Evolutionary conservation across 2,888 invertebrate species (phyloP), one percentile per base, ranked within the genome.

Genomic region (Synanthedon myopaeformis): DNA sequence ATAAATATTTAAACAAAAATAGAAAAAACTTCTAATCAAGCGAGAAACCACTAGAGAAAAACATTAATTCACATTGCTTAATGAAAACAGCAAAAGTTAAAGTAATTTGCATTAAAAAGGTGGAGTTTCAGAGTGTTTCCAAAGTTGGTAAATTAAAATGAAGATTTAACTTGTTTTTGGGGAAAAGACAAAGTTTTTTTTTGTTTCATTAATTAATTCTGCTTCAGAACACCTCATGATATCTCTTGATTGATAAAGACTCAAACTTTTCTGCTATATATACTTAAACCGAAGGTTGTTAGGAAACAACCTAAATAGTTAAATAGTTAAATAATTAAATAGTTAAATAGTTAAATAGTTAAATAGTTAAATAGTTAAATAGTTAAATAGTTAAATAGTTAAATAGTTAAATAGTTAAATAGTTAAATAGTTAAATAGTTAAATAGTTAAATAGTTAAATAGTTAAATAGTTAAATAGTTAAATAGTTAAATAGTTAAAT

Each of bases 121-220:
- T 69, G 63, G 65, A 67, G 68, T 68, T 63, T 63, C 60, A 59
- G 42, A 42, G 23, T 42, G 42, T 52, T 42, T 17, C 13, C 55
- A 62, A 76, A 76, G 72, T 78, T 76, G 56, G 66, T 61, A 71
- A 76, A 79, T 79, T 78, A 74, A 77, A 77, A 79, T 79, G 74
- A 79, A 74, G 74, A 76, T 78, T 78, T 78, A 78, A 77, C 68
- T 71, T 70, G 72, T 69, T 72, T 60, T 17, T 66, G 58, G 65
- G 62, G 59, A 64, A 57, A 62, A 59, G 66, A 62, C 64, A 59
- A 64, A 69, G 64, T 69, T 65, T 55, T 65, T 55, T 61, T 65
- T 61, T 23, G 35, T 51, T 51, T 35, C 35, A 28, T 51, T 35
- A 51, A 51, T 51, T 41, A 49, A 19, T 49, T 49, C 17, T 19